Conservation (phyloP, 2,888 invertebrate species). For the Fabriciana adippe region DNA sequence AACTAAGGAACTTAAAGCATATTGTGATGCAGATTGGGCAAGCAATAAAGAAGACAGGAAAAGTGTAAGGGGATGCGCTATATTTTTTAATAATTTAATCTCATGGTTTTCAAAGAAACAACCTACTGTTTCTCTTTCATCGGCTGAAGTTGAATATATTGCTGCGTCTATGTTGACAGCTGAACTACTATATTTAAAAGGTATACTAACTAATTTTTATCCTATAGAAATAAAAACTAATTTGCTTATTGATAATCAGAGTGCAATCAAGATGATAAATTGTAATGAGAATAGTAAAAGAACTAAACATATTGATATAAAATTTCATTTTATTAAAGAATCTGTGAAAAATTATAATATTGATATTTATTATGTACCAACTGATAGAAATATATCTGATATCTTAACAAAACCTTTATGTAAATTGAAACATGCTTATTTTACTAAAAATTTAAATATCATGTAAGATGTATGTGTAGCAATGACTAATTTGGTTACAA, state of each 20-base stretch:
- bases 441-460: not conserved
- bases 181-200: not conserved
- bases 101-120: slow-evolving; percentile 12
- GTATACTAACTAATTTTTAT: not conserved
- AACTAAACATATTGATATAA: slow-evolving; percentile 13
- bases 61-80: slow-evolving; percentile 4
- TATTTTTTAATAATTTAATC: slow-evolving; percentile 3
- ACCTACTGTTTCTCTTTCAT: slow-evolving; percentile 1
- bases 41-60: not conserved
- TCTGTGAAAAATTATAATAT: slow-evolving; percentile 1
- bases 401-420: slow-evolving; percentile 4
- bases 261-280: too few species aligned
- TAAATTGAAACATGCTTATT: not conserved
- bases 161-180: not conserved
- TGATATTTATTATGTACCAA: not conserved
- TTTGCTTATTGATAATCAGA: slow-evolving; percentile 66
- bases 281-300: slow-evolving; percentile 43
- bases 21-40: slow-evolving; percentile 11
- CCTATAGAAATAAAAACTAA: not conserved
- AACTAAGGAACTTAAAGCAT: not conserved
- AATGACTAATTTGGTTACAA: too few species aligned
- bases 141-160: slow-evolving; percentile 10
- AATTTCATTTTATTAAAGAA: slow-evolving; percentile 10
- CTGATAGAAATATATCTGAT: not conserved
- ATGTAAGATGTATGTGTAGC: not conserved